Percentiles rank a stretch among this genome's conserved stretches.
These are phyloP conservation scores for Adelognathus sp. DNA, from an alignment of 2,888 invertebrate species.

Conservation along the genomic window DNA sequence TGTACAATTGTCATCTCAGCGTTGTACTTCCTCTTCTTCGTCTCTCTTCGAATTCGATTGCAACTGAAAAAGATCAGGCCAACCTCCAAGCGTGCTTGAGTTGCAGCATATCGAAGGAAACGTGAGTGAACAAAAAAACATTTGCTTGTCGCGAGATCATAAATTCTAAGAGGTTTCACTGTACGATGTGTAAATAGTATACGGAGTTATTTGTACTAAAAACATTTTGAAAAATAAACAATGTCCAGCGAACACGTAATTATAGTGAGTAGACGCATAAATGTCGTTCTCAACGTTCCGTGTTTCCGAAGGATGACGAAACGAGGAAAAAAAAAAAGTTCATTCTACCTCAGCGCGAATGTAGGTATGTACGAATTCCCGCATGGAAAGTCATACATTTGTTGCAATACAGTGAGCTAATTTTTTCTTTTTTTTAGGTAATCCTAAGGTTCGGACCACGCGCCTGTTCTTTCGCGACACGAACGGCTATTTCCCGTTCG, in stretches of 20 bases:
- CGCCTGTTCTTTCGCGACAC: background rate
- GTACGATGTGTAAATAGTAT: background rate
- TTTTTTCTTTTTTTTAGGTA: constrained; percentile 4
- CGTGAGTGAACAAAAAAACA: no score
- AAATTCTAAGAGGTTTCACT: no score
- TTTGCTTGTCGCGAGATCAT: no score
- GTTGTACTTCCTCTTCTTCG: no score
- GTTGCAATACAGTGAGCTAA: constrained; percentile 1
- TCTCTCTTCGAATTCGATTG: no score
- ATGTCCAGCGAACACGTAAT: background rate
- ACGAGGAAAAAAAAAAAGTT: background rate
- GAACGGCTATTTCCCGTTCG: constrained; percentile 17
- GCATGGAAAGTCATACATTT: constrained; percentile 5
- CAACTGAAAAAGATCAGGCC: no score
- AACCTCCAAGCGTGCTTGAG: no score
- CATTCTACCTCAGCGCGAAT: constrained; percentile 1
- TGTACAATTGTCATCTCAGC: no score
- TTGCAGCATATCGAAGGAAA: no score
- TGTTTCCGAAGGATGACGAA: background rate
- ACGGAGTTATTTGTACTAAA: constrained; percentile 9
- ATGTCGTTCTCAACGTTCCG: background rate
- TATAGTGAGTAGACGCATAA: constrained; percentile 17
- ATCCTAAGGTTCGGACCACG: constrained; percentile 23
- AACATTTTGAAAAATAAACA: background rate
- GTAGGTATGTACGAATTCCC: constrained; percentile 13